phyloP scores from a whole-genome alignment of 2,113 vertebrate genomes.

The Nansenia antarctica region DNA sequence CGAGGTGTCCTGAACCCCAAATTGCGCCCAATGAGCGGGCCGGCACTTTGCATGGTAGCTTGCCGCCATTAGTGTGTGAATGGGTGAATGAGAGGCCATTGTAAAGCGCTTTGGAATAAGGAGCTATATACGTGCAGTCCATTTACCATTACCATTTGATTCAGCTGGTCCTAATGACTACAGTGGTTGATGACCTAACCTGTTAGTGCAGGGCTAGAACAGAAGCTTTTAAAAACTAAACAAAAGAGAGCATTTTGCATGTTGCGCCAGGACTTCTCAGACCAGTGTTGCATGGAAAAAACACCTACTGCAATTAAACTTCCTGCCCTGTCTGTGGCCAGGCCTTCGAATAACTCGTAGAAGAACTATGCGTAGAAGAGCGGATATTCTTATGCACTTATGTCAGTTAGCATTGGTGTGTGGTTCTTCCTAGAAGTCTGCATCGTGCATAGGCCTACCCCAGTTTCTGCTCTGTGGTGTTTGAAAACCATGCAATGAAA shows the following conservation, averaged over 20 bases:
- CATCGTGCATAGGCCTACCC: not conserved
- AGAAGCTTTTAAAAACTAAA: too few relatives aligned
- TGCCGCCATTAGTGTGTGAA: too few relatives aligned
- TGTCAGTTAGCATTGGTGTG: constrained; percentile 43
- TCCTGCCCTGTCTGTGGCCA: constrained; percentile 56
- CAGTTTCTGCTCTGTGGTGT: constrained; percentile 27
- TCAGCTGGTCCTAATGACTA: too few relatives aligned
- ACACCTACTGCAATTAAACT: constrained; percentile 5
- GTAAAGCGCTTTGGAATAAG: too few relatives aligned
- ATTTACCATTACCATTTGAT: too few relatives aligned
- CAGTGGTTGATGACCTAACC: too few relatives aligned
- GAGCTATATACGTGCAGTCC: too few relatives aligned
- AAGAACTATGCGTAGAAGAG: constrained; percentile 33
- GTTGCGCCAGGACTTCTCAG: not conserved
- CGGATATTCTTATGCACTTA: constrained; percentile 61
- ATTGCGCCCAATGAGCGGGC: not conserved
- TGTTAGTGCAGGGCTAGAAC: too few relatives aligned
- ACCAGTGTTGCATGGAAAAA: not conserved
- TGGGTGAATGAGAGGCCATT: too few relatives aligned
- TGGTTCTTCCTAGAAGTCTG: constrained; percentile 81
- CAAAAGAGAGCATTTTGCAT: too few relatives aligned
- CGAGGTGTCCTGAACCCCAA: not conserved
- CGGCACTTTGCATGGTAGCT: too few relatives aligned
- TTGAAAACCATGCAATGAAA: constrained; percentile 31
- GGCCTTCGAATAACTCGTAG: constrained; percentile 70